phyloP scores from a whole-genome alignment of 2,888 invertebrate species.

The Melieria omissa region DNA sequence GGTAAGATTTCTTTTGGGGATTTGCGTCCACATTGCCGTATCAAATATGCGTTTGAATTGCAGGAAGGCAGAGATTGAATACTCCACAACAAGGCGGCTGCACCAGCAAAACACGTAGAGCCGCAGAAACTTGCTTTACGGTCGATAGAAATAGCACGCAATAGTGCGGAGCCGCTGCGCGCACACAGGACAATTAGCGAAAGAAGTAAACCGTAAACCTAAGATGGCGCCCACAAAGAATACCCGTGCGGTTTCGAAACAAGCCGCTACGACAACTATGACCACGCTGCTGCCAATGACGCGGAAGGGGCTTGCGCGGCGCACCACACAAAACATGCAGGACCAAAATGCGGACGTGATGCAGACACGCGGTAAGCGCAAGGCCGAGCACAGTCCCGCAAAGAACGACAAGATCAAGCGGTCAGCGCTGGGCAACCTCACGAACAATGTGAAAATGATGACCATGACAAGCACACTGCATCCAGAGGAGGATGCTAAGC shows the following conservation, averaged over 20 bases:
- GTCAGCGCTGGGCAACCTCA: constrained; percentile 87
- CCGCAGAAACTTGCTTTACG: constrained; percentile 32
- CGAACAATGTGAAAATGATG: constrained; percentile 70
- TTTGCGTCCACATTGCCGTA: not conserved
- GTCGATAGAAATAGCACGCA: constrained; percentile 36
- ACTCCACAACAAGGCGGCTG: not conserved
- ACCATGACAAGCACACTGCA: constrained; percentile 48
- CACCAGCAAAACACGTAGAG: not conserved
- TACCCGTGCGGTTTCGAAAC: constrained; percentile 56
- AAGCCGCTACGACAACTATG: constrained; percentile 44
- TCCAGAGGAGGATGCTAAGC: constrained; percentile 67
- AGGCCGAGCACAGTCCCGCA: constrained; percentile 82
- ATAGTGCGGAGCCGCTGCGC: not conserved
- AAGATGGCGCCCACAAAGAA: constrained; percentile 65
- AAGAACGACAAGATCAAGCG: constrained; percentile 81
- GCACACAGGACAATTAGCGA: not conserved
- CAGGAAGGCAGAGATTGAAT: constrained; percentile 1
- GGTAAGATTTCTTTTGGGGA: constrained; percentile 1
- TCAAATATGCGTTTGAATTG: not conserved
- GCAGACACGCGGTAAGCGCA: constrained; percentile 74
- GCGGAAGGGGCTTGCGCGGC: constrained; percentile 57
- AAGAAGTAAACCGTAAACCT: constrained; percentile 8
- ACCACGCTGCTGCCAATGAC: constrained; percentile 54
- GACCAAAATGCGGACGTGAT: constrained; percentile 60
- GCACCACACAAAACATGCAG: constrained; percentile 52